These are phyloP conservation scores for Drosophila sulfurigaster DNA, from an alignment of 1,140 invertebrate genomes.

Conservation along the genomic window DNA sequence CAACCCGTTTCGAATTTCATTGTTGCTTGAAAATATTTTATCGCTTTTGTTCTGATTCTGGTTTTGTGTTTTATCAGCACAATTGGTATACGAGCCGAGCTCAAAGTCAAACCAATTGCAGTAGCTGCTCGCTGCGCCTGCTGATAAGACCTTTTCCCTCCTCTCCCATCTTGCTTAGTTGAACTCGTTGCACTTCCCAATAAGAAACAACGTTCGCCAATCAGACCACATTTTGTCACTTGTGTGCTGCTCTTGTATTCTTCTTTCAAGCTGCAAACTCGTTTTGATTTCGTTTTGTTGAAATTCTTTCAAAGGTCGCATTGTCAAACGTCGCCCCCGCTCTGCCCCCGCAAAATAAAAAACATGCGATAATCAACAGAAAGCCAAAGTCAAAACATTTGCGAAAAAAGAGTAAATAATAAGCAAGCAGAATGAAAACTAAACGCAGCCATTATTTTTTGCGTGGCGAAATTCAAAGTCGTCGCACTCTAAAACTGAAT, in stretches of 20 bases:
- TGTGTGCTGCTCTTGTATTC: constrained; percentile 17
- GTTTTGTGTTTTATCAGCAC: constrained; percentile 66
- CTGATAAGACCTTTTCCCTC: constrained; percentile 35
- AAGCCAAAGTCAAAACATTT: constrained; percentile 26
- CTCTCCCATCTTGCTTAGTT: neutral
- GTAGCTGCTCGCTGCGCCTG: constrained; percentile 9
- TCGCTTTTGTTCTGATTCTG: constrained; percentile 31
- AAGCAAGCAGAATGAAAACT: constrained; percentile 60
- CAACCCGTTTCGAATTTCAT: constrained; percentile 53
- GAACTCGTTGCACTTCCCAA: constrained; percentile 4
- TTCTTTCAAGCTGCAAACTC: constrained; percentile 38
- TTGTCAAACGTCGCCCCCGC: constrained; percentile 27
- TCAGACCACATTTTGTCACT: constrained; percentile 42
- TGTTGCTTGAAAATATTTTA: constrained; percentile 24
- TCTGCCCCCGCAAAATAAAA: constrained; percentile 21
- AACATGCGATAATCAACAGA: constrained; percentile 66
- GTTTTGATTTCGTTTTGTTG: constrained; percentile 41
- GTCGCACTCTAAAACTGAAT: constrained; percentile 30
- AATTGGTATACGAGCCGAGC: constrained; percentile 53
- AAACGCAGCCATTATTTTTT: constrained; percentile 58
- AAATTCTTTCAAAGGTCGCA: constrained; percentile 75
- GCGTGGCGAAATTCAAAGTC: constrained; percentile 78
- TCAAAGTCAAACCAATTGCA: constrained; percentile 40
- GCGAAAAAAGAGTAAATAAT: constrained; percentile 30
- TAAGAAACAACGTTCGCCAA: constrained; percentile 40